A percentile compares a stretch with the other conserved stretches of the same genome.
Evolutionary conservation across 2,888 invertebrate genomes (phyloP).

Genomic region (Lasius fuliginosus): DNA sequence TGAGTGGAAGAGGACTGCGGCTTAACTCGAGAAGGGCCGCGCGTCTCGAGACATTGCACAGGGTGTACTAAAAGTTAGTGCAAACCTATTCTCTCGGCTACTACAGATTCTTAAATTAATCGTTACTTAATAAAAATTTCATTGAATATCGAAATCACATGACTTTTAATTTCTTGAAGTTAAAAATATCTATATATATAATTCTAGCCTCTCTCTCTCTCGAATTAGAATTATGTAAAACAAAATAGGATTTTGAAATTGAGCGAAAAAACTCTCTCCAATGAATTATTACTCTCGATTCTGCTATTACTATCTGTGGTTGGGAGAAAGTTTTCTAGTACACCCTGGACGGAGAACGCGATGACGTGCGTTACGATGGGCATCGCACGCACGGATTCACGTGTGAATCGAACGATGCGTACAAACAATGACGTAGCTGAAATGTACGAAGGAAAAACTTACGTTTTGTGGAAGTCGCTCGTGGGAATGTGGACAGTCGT

Average conservation of each 20-base stretch:
- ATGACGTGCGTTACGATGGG: conserved; percentile 33
- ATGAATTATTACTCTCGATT: not conserved
- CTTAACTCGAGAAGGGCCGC: not conserved
- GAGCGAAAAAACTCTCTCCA: not conserved
- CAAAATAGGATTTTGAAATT: not conserved
- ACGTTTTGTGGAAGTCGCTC: conserved; percentile 26
- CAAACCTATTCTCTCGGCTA: not conserved
- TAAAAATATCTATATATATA: not conserved
- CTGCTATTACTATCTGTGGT: not conserved
- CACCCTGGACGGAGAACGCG: not conserved
- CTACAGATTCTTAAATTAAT: not conserved
- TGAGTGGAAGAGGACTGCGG: not conserved
- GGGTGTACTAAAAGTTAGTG: not conserved
- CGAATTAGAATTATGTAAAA: not conserved
- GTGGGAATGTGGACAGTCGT: conserved; percentile 36
- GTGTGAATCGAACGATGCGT: conserved; percentile 14
- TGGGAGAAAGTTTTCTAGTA: not conserved
- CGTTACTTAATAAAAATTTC: not conserved
- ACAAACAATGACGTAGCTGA: conserved; percentile 29
- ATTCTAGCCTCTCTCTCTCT: not conserved
- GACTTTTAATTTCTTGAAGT: not conserved
- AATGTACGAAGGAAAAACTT: conserved; percentile 34
- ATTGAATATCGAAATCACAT: not conserved
- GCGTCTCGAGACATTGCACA: not conserved
- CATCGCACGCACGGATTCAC: not conserved